Conservation (phyloP, 2,113 vertebrate genomes). For the Mohoua ochrocephala region DNA sequence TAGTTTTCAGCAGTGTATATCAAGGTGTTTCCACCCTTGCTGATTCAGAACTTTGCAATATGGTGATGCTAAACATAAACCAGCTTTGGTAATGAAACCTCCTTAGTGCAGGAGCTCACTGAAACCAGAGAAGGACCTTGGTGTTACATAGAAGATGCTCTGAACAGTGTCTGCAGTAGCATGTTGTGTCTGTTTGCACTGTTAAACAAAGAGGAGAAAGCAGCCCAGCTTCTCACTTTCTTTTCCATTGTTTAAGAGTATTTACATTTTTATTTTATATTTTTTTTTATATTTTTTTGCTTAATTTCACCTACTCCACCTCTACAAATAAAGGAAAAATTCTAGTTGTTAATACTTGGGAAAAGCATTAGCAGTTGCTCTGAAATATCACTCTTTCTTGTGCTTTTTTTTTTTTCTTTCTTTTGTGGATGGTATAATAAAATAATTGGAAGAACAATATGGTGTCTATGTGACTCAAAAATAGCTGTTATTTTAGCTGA, state of each 20-base stretch:
- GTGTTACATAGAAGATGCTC: fast-evolving
- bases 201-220: neutral
- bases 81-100: neutral
- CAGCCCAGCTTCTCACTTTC: neutral
- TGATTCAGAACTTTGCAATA: neutral
- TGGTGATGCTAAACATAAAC: neutral
- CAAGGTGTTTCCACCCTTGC: neutral
- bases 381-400: neutral
- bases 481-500: neutral
- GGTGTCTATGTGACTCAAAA: neutral
- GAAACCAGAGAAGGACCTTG: neutral
- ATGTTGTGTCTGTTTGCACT: neutral
- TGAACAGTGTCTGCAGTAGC: neutral
- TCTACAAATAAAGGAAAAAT: neutral
- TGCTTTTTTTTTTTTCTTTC: neutral
- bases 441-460: neutral
- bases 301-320: neutral
- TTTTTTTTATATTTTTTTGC: neutral
- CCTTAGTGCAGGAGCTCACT: neutral
- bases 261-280: neutral
- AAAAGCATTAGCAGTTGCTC: neutral
- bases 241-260: neutral
- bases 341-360: neutral
- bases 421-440: neutral
- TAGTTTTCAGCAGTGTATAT: neutral